These are phyloP conservation scores for Passer montanus DNA, from an alignment of 2,113 vertebrate genomes.

Conservation along the genomic window DNA sequence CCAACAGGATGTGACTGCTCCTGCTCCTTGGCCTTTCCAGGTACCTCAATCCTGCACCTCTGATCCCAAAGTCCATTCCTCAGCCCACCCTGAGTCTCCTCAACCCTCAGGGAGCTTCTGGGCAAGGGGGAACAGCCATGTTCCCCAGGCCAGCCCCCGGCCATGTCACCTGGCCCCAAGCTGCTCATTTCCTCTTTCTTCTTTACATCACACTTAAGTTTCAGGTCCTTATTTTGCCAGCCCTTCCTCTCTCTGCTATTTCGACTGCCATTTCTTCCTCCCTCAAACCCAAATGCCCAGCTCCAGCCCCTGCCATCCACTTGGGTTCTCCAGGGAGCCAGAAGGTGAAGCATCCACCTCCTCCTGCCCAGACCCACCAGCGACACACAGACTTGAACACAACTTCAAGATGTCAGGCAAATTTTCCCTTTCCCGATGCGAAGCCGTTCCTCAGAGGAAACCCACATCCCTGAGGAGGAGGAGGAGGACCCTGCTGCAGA, in stretches of 20 bases:
- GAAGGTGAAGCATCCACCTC: neutral
- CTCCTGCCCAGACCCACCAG: neutral
- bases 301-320: neutral
- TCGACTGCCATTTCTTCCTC: neutral
- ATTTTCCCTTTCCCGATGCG: neutral
- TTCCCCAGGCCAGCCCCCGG: neutral
- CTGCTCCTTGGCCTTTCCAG: neutral
- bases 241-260: neutral
- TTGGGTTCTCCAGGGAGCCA: neutral
- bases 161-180: neutral
- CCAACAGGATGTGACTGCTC: neutral
- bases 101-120: rapidly evolving
- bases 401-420: neutral
- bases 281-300: neutral
- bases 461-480: neutral
- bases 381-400: rapidly evolving
- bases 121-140: rapidly evolving
- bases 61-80: neutral
- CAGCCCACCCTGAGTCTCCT: neutral
- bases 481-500: neutral
- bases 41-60: neutral
- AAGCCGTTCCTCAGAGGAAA: neutral
- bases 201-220: neutral
- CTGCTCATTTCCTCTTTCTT: constrained; percentile 32
- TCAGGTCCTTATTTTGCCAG: constrained; percentile 21